These are phyloP conservation scores for Prostheceraeus crozeri DNA, from an alignment of 2,888 invertebrate species.

Conservation along the genomic window DNA sequence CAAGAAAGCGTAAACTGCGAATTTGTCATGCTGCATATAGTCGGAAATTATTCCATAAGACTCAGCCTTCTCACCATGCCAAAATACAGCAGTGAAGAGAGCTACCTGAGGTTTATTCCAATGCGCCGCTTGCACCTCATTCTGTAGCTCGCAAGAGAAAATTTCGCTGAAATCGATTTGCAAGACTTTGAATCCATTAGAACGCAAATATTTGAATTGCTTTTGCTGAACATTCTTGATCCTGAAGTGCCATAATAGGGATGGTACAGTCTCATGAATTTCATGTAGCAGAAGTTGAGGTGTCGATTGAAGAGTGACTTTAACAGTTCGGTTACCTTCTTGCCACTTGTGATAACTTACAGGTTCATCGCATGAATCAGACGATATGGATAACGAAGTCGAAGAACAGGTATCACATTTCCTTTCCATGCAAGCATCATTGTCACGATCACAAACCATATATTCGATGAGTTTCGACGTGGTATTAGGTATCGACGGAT, in stretches of 20 bases:
- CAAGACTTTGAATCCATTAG: neutral
- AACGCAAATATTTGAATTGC: neutral
- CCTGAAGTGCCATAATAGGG: neutral
- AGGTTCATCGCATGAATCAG: no score
- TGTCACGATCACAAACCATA: no score
- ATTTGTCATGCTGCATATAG: constrained; percentile 21
- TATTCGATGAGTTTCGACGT: no score
- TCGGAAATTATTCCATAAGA: constrained; percentile 14
- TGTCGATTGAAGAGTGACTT: neutral
- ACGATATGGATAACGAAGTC: no score
- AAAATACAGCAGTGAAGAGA: constrained; percentile 7
- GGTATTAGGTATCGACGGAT: no score
- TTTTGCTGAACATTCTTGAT: neutral
- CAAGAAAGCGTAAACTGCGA: constrained; percentile 12
- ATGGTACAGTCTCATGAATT: neutral
- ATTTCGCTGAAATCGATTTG: no score
- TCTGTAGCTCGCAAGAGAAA: no score
- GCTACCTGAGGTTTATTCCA: constrained; percentile 3
- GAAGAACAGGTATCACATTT: no score
- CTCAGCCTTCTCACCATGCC: neutral
- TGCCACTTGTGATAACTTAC: no score
- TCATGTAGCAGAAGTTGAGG: neutral
- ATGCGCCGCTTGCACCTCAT: neutral
- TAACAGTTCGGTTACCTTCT: no score
- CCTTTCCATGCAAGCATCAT: no score